Base-by-base conservation (phyloP, 2,797 vertebrate genomes). In the Amblyraja radiata region DNA sequence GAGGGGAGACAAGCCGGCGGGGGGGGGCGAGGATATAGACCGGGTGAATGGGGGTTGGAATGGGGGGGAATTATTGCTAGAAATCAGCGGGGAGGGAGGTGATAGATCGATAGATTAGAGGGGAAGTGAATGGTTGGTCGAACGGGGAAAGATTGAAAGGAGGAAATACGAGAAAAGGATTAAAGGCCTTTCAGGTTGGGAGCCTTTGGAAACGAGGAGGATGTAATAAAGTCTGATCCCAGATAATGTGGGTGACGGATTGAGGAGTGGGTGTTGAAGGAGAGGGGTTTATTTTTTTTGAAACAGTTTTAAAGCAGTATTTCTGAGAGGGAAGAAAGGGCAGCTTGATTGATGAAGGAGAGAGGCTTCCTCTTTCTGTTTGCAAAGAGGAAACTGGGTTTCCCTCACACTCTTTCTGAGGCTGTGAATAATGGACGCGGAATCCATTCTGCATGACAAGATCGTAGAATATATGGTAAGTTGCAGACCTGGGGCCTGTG, bases 401-500 rank as follows among this genome's bases (percentile, higher is more conserved):
- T 16, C 81, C 11, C 83, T 11, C 83, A 16, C 6, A 13, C 58
- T 88, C 61, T 88, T 88, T 65, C 58, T 63, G 61, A 65, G 84
- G 28, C n/a, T 88, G 28, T 88, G 84, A 88, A 88, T 88, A 65
- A 88, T 88, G 84, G 84, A 88, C 84, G 63, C 84, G 63, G 84
- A 88, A 61, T 88, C 84, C 84, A 88, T 88, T 1, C 84, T 88
- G 3, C 84, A 88, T 65, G 84, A 88, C 84, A 88, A 88, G 84
- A 88, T 88, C 63, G 84, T 88, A 61, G 84, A 88, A 65, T 88
- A 88, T 13, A 88, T 88, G 84, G 84, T 88, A 63, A 88, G 84
- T 65, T 32, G 28, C 4, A 8, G 58, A 32, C 18, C 63, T 65
- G n/a, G 32, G 58, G 10, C 11, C 83, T 14, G 11, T n/a, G 25